These are phyloP conservation scores for Nestor notabilis DNA, from an alignment of 2,113 vertebrate genomes.

Conservation along the genomic window DNA sequence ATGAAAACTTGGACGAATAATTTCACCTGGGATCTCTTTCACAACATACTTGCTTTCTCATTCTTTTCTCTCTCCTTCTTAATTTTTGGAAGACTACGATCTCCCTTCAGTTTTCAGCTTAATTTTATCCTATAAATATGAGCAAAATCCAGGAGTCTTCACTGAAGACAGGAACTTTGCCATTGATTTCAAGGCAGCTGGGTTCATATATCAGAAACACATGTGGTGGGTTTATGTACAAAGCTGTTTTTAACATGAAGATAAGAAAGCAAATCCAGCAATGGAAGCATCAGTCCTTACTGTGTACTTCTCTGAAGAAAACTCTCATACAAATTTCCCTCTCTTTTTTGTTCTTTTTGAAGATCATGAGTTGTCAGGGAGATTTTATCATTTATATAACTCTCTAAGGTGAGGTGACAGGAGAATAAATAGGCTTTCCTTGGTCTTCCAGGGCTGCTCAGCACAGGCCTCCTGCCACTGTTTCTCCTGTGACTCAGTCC, in stretches of 20 bases:
- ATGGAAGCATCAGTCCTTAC: background rate
- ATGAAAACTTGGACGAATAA: slow-evolving; percentile 31
- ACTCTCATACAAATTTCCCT: background rate
- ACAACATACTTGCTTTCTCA: background rate
- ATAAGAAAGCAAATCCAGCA: slow-evolving; percentile 2
- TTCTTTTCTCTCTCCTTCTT: slow-evolving; percentile 24
- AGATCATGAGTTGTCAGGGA: background rate
- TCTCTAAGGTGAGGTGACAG: background rate
- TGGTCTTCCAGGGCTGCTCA: background rate
- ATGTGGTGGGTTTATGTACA: background rate
- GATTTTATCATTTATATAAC: background rate
- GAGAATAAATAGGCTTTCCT: background rate
- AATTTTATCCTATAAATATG: background rate
- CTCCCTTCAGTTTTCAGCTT: background rate
- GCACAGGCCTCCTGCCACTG: background rate
- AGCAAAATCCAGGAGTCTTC: background rate
- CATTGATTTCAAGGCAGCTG: background rate
- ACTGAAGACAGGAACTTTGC: background rate
- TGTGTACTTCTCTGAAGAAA: background rate
- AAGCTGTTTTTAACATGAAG: background rate
- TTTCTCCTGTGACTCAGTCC: background rate
- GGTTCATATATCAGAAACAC: background rate
- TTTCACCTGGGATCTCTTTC: slow-evolving; percentile 57
- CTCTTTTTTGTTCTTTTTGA: background rate
- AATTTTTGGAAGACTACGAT: slow-evolving; percentile 15